These are phyloP conservation scores for Belonocnema kinseyi DNA, from an alignment of 1,140 invertebrate genomes.

Conservation along the genomic window DNA sequence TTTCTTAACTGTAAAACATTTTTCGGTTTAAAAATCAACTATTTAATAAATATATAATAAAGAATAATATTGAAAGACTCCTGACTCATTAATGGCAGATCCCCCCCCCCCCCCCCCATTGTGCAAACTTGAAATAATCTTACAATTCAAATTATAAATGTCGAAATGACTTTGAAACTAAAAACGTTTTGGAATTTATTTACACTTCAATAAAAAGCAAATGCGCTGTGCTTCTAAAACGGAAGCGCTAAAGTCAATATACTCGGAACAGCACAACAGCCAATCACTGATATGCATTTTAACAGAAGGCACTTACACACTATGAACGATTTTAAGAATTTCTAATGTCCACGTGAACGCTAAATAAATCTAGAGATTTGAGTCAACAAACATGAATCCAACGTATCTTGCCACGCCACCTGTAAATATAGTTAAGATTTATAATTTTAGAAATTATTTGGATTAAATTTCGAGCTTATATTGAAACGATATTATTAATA, in stretches of 20 bases:
- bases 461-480: too few relatives aligned
- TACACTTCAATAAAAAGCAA: not conserved
- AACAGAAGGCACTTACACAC: not conserved
- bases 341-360: not conserved
- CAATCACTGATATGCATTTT: not conserved
- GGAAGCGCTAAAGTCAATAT: slow-evolving; percentile 15
- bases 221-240: slow-evolving; percentile 5
- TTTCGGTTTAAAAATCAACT: too few relatives aligned
- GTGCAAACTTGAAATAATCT: not conserved
- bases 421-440: not conserved
- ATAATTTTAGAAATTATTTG: too few relatives aligned
- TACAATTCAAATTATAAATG: not conserved
- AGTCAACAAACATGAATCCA: not conserved
- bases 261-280: not conserved
- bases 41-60: too few relatives aligned
- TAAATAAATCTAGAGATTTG: not conserved
- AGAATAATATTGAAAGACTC: not conserved
- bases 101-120: not conserved
- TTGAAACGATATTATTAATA: too few relatives aligned
- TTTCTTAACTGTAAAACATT: too few relatives aligned
- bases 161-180: slow-evolving; percentile 9
- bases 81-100: not conserved
- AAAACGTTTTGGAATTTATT: slow-evolving; percentile 13
- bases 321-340: not conserved
- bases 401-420: not conserved